Conservation (phyloP, 1,140 invertebrate genomes). For the Lethrus apterus region DNA sequence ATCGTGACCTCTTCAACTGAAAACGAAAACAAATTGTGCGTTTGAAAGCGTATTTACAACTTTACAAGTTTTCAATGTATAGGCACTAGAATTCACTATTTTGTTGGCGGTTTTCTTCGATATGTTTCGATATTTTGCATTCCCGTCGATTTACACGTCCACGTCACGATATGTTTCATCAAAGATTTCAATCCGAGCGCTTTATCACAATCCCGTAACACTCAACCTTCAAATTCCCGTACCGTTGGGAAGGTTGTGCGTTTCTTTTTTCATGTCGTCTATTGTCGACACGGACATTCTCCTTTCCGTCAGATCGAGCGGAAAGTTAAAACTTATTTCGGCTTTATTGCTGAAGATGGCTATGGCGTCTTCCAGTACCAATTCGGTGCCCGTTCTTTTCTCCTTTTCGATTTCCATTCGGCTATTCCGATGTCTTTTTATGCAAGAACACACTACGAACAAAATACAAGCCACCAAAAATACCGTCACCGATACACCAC, state of each 20-base stretch:
- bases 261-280: constrained; percentile 37
- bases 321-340: constrained; percentile 41
- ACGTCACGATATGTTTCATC: constrained; percentile 15
- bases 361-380: constrained; percentile 14
- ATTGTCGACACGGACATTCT: constrained; percentile 38
- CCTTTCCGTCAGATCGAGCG: constrained; percentile 36
- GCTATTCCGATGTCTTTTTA: constrained; percentile 25
- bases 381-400: constrained; percentile 20
- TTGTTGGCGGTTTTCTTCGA: constrained; percentile 8
- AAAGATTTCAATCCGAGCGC: not conserved
- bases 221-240: constrained; percentile 30
- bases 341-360: constrained; percentile 37
- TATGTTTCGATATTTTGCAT: constrained; percentile 8
- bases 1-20: too few species aligned
- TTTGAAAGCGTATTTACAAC: constrained; percentile 7
- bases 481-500: constrained; percentile 27
- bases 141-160: not conserved
- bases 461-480: constrained; percentile 30
- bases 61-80: not conserved
- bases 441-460: constrained; percentile 36
- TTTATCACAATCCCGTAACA: constrained; percentile 15
- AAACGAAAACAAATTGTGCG: too few species aligned
- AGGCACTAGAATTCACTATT: constrained; percentile 18
- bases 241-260: constrained; percentile 32
- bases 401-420: constrained; percentile 24